Percentiles rank a stretch among this genome's conserved stretches.
Conservation (phyloP, 2,113 vertebrate species). For the Myrmecobius fasciatus region DNA sequence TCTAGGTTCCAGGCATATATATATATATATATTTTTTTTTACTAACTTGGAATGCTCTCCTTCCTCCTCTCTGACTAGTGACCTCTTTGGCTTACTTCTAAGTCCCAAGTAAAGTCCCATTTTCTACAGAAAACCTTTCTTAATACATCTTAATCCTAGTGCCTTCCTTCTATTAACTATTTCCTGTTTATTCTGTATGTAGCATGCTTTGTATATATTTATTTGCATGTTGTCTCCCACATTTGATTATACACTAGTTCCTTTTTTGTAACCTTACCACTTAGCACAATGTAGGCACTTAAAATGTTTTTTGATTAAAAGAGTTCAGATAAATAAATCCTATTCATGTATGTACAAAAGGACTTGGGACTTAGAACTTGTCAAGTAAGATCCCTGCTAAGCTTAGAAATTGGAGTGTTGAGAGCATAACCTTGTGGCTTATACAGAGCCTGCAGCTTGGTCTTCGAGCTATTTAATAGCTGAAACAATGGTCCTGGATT, state of each 20-base stretch:
- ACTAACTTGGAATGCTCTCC: not conserved
- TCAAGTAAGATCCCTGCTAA: not conserved
- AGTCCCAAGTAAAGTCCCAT: not conserved
- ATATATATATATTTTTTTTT: no score
- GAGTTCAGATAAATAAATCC: not conserved
- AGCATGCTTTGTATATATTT: not conserved
- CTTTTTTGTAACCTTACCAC: not conserved
- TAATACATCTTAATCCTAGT: not conserved
- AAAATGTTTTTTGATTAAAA: not conserved
- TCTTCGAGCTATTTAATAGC: not conserved
- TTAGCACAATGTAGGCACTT: not conserved
- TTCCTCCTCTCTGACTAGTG: not conserved
- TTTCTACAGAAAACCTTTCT: not conserved
- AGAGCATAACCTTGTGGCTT: not conserved
- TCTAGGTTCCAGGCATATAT: not conserved
- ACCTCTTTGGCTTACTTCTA: not conserved
- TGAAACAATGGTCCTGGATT: not conserved
- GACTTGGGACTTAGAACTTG: not conserved
- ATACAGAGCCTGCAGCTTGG: not conserved
- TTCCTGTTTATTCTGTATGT: not conserved
- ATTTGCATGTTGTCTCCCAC: not conserved
- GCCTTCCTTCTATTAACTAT: not conserved
- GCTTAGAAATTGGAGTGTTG: not conserved
- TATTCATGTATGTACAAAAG: not conserved
- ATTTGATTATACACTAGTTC: not conserved